Evolutionary conservation across 2,888 invertebrate species (phyloP), one percentile per base, ranked within the genome.

Genomic region (Fabriciana adippe): DNA sequence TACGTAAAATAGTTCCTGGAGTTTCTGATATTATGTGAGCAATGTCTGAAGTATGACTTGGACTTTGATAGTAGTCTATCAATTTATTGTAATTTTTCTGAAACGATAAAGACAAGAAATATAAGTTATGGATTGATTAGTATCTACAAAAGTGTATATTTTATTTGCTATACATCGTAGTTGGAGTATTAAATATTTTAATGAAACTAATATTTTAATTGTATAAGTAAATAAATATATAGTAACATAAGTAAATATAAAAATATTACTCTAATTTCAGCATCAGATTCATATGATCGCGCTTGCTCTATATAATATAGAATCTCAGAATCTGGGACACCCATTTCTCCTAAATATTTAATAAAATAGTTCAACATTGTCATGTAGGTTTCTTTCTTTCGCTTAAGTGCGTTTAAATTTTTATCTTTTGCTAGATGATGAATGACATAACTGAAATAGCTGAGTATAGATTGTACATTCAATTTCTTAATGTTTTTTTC

Each of bases 271-370:
- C 31, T 47, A 1, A 21, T 11, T 21, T n/a, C 15, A 0, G 21
- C 47, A 8, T 1, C 16, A n/a, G 47, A 21, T 13, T n/a, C 48
- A 26, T n/a, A 21, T 26, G 11, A 48, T 48, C n/a, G 47, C 11
- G 48, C 18, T n/a, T 13, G 48, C 26, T 48, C 21, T 48, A 47
- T 47, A 48, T 59, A 59, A 6, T 48, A 26, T 26, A 59, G 6
- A 59, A 59, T 21, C 6, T 59, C 48, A n/a, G 48, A 59, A 48
- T 59, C 48, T 48, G n/a, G n/a, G n/a, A 48, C 21, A 13, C 59
- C 59, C 0, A 48, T 59, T 48, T 48, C 18, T 16, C 11, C 4
- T 11, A 59, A 59, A 26, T 59, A 59, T 13, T 59, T 59, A 8
- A 21, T n/a, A 59, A 59, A 59, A 59, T 59, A 47, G 6, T 11